Conservation (phyloP, 1,140 invertebrate genomes). For the Pseudomyrmex cubaensis region DNA sequence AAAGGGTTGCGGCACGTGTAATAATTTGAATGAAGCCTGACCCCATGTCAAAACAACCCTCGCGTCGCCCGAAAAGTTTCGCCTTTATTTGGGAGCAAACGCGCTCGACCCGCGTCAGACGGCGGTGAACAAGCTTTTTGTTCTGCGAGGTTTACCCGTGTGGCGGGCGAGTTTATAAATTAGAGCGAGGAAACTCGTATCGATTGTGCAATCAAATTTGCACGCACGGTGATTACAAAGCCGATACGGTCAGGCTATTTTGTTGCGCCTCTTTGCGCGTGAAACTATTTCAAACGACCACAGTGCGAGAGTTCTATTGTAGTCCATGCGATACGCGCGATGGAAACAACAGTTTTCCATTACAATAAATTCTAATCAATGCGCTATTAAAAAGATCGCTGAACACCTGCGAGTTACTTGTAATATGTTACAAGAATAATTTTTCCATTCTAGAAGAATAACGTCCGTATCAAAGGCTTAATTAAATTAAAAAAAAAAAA, state of each 20-base stretch:
- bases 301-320: not conserved
- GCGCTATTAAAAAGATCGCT: not conserved
- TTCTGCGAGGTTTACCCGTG: constrained; percentile 53
- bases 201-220: constrained; percentile 51
- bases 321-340: constrained; percentile 6
- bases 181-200: constrained; percentile 41
- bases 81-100: constrained; percentile 55
- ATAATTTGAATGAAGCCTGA: constrained; percentile 70
- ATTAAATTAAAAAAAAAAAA: not conserved
- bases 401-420: not conserved
- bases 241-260: constrained; percentile 28
- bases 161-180: constrained; percentile 45
- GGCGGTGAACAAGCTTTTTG: constrained; percentile 59
- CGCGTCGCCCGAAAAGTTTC: constrained; percentile 64
- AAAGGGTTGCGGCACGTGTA: constrained; percentile 62
- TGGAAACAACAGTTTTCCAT: constrained; percentile 1
- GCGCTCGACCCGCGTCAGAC: constrained; percentile 10
- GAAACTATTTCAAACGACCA: constrained; percentile 27
- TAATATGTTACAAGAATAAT: not conserved
- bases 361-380: constrained; percentile 10
- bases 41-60: constrained; percentile 71
- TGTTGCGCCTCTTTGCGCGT: constrained; percentile 19
- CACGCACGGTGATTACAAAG: constrained; percentile 52
- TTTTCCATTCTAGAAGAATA: not conserved
- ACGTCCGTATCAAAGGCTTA: not conserved